phyloP scores from a whole-genome alignment of 1,140 invertebrate genomes.

The Tetragnatha versicolor region DNA sequence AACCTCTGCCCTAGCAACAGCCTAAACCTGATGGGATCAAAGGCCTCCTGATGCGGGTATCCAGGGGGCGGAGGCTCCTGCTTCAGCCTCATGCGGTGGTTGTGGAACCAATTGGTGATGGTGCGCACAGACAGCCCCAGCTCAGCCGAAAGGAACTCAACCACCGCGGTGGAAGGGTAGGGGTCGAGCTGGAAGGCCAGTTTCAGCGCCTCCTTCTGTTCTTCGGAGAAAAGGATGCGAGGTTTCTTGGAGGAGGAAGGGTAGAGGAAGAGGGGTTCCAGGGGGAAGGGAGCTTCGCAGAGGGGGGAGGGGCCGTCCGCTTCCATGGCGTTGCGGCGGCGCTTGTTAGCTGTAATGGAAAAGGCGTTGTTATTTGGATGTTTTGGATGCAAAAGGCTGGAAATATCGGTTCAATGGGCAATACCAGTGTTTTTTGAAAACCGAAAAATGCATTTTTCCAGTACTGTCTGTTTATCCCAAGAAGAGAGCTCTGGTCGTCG shows the following conservation, averaged over 20 bases:
- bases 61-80: conserved; percentile 65
- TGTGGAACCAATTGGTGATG: conserved; percentile 99
- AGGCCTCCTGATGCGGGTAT: conserved; percentile 62
- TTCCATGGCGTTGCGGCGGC: conserved; percentile 66
- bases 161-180: conserved; percentile 93
- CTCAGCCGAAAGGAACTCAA: conserved; percentile 92
- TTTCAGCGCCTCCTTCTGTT: conserved; percentile 95
- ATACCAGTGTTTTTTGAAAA: no score
- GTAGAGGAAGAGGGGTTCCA: conserved; percentile 60
- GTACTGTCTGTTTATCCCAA: no score
- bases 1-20: conserved; percentile 85
- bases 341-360: conserved; percentile 75
- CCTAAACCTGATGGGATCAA: conserved; percentile 90
- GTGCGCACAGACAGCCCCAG: conserved; percentile 91
- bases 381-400: neutral
- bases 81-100: conserved; percentile 97
- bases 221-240: conserved; percentile 94
- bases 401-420: no score
- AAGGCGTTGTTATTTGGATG: conserved; percentile 5
- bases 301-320: conserved; percentile 24
- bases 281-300: conserved; percentile 26
- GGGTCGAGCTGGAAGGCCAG: conserved; percentile 94
- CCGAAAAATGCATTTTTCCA: no score
- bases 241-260: conserved; percentile 75
- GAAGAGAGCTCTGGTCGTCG: no score